These are phyloP conservation scores for Pterophyllum scalare DNA, from an alignment of 2,113 vertebrate genomes.

Conservation along the genomic window DNA sequence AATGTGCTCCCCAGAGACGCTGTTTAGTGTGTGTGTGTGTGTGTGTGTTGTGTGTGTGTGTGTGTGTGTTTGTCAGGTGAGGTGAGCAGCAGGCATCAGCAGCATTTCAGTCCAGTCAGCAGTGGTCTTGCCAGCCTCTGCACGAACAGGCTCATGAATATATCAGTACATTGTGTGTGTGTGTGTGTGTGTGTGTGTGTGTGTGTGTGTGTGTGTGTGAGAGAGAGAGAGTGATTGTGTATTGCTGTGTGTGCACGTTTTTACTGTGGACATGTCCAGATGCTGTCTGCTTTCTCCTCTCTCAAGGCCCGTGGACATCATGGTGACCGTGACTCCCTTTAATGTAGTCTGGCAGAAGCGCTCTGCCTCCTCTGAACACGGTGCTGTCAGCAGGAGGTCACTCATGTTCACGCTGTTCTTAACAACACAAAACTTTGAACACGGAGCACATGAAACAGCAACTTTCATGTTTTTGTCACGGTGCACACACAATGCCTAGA, in stretches of 20 bases:
- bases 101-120: conserved; percentile 79
- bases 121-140: conserved; percentile 67
- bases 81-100: conserved; percentile 73
- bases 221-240: too few relatives aligned
- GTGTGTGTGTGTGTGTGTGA: conserved; percentile 24
- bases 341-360: background rate
- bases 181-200: conserved; percentile 17
- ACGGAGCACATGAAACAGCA: background rate
- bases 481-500: conserved; percentile 14
- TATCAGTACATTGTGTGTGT: conserved; percentile 56
- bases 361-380: background rate
- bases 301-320: background rate
- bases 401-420: background rate
- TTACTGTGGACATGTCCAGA: background rate
- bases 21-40: background rate
- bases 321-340: background rate
- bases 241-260: background rate
- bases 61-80: conserved; percentile 59
- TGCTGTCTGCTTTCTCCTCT: conserved; percentile 32
- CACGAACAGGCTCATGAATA: conserved; percentile 70
- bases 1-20: conserved; percentile 47
- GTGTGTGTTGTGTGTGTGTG: conserved; percentile 14
- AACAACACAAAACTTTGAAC: conserved; percentile 28
- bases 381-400: conserved; percentile 16
- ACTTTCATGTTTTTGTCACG: conserved; percentile 32